Conservation (phyloP, 2,888 invertebrate species). For the Phengaris arion region DNA sequence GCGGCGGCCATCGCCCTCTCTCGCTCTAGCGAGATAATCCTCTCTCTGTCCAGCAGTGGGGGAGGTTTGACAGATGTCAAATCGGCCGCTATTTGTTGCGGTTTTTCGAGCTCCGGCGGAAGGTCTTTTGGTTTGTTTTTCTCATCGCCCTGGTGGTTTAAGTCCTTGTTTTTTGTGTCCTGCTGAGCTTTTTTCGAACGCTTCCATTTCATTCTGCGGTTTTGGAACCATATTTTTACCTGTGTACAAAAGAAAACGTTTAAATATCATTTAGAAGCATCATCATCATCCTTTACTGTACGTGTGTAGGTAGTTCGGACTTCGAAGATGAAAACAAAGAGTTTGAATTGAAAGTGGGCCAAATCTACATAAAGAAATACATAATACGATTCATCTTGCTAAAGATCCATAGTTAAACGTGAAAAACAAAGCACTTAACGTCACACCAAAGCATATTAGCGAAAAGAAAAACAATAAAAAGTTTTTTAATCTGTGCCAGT, state of each 20-base stretch:
- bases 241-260: conserved; percentile 61
- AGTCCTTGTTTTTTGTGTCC: conserved; percentile 84
- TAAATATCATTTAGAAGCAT: background rate
- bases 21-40: conserved; percentile 71
- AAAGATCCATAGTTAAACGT: background rate
- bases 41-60: conserved; percentile 70
- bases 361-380: background rate
- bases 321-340: background rate
- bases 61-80: conserved; percentile 73
- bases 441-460: conserved; percentile 12
- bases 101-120: conserved; percentile 57
- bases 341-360: background rate
- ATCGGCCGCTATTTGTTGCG: conserved; percentile 60
- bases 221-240: conserved; percentile 99
- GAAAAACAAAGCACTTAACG: conserved; percentile 17
- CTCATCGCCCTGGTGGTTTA: conserved; percentile 56
- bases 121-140: conserved; percentile 59
- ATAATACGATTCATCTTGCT: background rate
- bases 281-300: background rate
- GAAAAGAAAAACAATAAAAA: conserved; percentile 27
- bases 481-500: conserved; percentile 31
- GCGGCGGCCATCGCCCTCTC: conserved; percentile 74
- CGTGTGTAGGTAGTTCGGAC: background rate
- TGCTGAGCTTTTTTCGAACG: conserved; percentile 97
- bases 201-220: conserved; percentile 99